phyloP scores from a whole-genome alignment of 1,140 invertebrate species.

The Aplysia californica region DNA sequence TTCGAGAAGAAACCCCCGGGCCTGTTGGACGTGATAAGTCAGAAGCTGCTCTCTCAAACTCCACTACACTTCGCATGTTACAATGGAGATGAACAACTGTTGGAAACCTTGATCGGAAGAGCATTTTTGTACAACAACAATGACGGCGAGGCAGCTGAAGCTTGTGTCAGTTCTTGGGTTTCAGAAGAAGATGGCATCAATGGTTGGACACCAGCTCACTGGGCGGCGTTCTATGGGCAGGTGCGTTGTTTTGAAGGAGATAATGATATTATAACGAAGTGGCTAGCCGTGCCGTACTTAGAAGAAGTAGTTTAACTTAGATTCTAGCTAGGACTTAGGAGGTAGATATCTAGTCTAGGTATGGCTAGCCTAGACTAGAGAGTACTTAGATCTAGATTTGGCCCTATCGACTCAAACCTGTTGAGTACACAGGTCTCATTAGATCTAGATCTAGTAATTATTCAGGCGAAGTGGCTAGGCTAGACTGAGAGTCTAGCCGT shows the following conservation, averaged over 20 bases:
- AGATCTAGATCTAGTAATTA: too few relatives aligned
- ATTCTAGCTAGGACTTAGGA: background rate
- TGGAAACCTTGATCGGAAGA: conserved; percentile 11
- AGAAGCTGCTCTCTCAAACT: conserved; percentile 13
- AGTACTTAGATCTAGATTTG: too few relatives aligned
- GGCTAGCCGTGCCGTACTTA: too few relatives aligned
- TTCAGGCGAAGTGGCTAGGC: background rate
- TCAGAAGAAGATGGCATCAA: conserved; percentile 20
- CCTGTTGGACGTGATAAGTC: conserved; percentile 1
- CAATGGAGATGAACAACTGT: conserved; percentile 14
- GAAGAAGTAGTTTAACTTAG: background rate
- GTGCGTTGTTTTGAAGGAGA: too few relatives aligned
- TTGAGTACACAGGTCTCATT: too few relatives aligned
- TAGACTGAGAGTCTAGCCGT: too few relatives aligned
- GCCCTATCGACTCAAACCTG: too few relatives aligned
- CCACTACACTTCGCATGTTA: conserved; percentile 22
- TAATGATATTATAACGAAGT: too few relatives aligned
- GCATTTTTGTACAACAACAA: conserved; percentile 17
- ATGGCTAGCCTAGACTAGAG: background rate
- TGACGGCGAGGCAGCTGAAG: background rate
- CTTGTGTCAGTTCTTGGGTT: conserved; percentile 11
- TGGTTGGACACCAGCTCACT: conserved; percentile 27
- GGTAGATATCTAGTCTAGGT: background rate
- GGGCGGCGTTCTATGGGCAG: conserved; percentile 27
- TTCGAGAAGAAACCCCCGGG: conserved; percentile 16